Evolutionary conservation across 2,888 invertebrate genomes (phyloP), one percentile per base, ranked within the genome.

Genomic region (Coelinius sp.): DNA sequence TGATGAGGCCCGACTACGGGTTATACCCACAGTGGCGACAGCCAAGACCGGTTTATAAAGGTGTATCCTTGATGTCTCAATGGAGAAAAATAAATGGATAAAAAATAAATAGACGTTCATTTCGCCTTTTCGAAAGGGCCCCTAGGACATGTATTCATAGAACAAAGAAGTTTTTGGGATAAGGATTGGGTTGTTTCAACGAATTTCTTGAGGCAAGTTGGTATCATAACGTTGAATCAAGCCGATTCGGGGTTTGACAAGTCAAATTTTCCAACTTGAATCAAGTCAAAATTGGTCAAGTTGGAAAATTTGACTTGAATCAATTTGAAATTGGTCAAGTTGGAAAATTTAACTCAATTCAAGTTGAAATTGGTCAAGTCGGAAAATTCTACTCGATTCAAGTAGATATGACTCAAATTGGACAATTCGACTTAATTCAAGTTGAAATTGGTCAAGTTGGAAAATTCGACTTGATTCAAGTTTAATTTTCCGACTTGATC

Each of bases 41-140:
- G 41, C 6, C 41, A 12, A 41, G 53, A 53, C 53, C 53, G 53
- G 53, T 53, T 53, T 27, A 24, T 25, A 25, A 53, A 53, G 25
- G 53, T 27, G 53, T 53, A 53, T 53, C 53, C 53, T 53, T 53
- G 53, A 53, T 53, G 53, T 53, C 53, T 53, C 53, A 53, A 53
- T 53, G 7, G 53, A n/a, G 20, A 52, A 52, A 52, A 53, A 53
- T 25, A 25, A 53, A 53, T 53, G n/a, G n/a, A 24, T 6, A n/a
- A 53, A 53, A 53, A 20, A n/a, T n/a, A n/a, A 52, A 52, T n/a
- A 25, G 10, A 25, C 53, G 10, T 12, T 53, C 53, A 25, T 27
- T 53, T 14, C 27, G n/a, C 22, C 12, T n/a, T 41, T 22, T 27
- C 27, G 22, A 6, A 53, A 14, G 12, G 10, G n/a, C 24, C 22